These are phyloP conservation scores for Synaphobranchus kaupii DNA, from an alignment of 2,797 vertebrate species.

Conservation along the genomic window DNA sequence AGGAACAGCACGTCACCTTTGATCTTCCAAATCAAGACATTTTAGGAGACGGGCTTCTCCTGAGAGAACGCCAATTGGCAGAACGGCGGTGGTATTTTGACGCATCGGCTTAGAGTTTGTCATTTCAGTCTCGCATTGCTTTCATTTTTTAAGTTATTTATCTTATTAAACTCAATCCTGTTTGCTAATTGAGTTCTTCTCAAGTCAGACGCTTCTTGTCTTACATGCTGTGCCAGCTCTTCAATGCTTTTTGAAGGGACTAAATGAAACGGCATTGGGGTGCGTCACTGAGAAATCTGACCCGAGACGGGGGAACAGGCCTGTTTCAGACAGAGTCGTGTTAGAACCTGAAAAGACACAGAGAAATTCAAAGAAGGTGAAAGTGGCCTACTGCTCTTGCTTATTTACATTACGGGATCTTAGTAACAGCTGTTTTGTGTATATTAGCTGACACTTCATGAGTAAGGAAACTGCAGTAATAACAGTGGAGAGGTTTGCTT, in stretches of 20 bases:
- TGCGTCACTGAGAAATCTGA: background rate
- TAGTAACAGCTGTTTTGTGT: background rate
- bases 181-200: background rate
- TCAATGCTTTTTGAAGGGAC: background rate
- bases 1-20: constrained; percentile 60
- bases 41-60: constrained; percentile 36
- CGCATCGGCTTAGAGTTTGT: background rate
- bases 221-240: background rate
- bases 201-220: background rate
- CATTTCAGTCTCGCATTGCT: too few relatives aligned
- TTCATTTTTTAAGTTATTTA: background rate
- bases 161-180: background rate
- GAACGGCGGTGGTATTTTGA: background rate
- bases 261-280: background rate
- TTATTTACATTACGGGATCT: background rate
- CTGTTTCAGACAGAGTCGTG: background rate
- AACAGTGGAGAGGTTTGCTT: background rate
- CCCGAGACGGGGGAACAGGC: too few relatives aligned
- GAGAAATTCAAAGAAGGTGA: background rate
- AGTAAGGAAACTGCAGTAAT: background rate
- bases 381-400: background rate
- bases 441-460: background rate
- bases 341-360: background rate
- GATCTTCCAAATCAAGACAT: constrained; percentile 69
- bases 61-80: constrained; percentile 40